Evolutionary conservation across 2,888 invertebrate genomes (phyloP).

Genomic region (Andrena bicolor): DNA sequence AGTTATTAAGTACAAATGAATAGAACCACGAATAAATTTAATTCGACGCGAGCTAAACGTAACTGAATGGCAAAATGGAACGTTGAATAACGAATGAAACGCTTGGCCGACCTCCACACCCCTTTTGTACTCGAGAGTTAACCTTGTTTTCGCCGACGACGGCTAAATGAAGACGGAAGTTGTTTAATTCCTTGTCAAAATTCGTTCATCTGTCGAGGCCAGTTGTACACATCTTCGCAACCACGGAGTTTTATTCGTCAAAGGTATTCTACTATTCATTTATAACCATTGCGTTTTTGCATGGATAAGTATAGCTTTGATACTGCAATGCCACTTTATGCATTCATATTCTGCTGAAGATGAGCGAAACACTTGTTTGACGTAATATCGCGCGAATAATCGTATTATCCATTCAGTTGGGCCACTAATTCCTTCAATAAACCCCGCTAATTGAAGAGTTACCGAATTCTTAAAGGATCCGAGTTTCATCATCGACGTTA

Average conservation of each 20-base stretch:
- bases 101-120: not conserved
- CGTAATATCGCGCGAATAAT: not conserved
- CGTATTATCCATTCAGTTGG: not conserved
- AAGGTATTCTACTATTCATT: not conserved
- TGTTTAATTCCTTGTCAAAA: conserved; percentile 7
- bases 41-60: not conserved
- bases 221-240: not conserved
- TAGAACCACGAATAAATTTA: conserved; percentile 14
- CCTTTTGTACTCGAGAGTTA: not conserved
- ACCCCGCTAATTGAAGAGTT: conserved; percentile 30
- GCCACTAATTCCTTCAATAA: conserved; percentile 37
- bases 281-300: not conserved
- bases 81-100: conserved; percentile 21
- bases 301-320: no score
- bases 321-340: no score
- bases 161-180: conserved; percentile 7
- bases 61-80: conserved; percentile 12
- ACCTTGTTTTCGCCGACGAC: conserved; percentile 10
- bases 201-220: not conserved
- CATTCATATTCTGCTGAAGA: no score
- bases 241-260: not conserved
- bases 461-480: conserved; percentile 8
- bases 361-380: no score
- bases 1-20: conserved; percentile 17
- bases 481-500: conserved; percentile 33